Percentiles rank a stretch among this genome's conserved stretches.
Conservation (phyloP, 2,797 vertebrate genomes). For the Lacerta bilineata region DNA sequence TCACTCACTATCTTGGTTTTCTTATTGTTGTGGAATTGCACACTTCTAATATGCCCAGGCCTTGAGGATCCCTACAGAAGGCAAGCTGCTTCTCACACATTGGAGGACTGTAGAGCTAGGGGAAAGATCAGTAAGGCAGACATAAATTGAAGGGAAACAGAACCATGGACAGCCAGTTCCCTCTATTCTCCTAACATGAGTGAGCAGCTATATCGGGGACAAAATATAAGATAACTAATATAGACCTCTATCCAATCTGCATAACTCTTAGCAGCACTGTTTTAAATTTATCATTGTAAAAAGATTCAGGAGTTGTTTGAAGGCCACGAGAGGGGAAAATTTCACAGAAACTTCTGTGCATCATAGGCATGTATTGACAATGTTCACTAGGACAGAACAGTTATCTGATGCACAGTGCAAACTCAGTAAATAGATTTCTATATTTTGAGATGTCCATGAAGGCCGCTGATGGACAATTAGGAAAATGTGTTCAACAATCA, state of each 20-base stretch:
- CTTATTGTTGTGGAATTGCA: no score
- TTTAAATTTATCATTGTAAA: neutral
- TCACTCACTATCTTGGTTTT: neutral
- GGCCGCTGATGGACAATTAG: neutral
- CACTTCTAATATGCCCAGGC: neutral
- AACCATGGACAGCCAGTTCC: neutral
- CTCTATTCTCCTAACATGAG: neutral
- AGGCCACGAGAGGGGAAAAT: neutral
- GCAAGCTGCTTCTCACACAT: neutral
- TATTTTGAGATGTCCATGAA: neutral
- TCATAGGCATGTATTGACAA: neutral
- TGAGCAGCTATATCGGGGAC: neutral
- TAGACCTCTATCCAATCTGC: neutral
- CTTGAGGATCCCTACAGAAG: neutral
- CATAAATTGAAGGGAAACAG: neutral
- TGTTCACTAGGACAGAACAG: neutral
- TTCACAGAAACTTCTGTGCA: neutral
- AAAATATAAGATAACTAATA: neutral
- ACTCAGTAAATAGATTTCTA: neutral
- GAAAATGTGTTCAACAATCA: neutral
- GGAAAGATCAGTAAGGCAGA: neutral
- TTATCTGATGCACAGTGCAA: conserved; percentile 18
- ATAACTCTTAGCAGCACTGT: neutral
- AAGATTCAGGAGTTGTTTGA: neutral
- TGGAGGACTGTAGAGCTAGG: neutral